Conservation (phyloP, 1,140 invertebrate genomes). For the Asbolus verrucosus region DNA sequence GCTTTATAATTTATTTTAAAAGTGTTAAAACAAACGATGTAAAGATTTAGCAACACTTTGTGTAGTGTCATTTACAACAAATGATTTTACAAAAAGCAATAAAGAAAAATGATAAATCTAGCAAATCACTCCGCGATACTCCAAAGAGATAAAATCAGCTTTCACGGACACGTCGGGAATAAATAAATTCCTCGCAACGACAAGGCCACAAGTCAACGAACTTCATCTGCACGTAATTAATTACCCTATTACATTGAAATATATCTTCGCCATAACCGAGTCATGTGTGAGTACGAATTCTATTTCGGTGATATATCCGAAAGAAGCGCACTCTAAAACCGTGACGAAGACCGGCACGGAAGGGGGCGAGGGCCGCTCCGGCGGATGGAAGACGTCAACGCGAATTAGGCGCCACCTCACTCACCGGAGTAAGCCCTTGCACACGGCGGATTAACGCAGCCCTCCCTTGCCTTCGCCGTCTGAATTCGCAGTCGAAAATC, state of each 20-base stretch:
- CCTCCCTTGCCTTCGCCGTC: neutral
- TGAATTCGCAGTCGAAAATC: too few relatives aligned
- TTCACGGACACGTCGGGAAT: neutral
- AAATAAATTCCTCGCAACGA: conserved; percentile 5
- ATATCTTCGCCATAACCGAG: conserved; percentile 35
- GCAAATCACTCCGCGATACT: too few relatives aligned
- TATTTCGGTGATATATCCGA: conserved; percentile 29
- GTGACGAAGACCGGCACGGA: neutral
- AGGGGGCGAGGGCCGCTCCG: conserved; percentile 28
- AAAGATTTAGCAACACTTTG: too few relatives aligned
- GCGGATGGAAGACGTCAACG: conserved; percentile 60
- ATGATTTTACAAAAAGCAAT: too few relatives aligned
- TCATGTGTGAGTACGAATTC: conserved; percentile 28
- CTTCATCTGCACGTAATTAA: conserved; percentile 41
- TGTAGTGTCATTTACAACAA: too few relatives aligned
- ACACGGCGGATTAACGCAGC: conserved; percentile 41
- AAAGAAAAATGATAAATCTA: too few relatives aligned
- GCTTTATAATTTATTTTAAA: too few relatives aligned
- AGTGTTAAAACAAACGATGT: too few relatives aligned
- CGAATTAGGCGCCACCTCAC: conserved; percentile 61
- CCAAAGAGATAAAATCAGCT: too few relatives aligned
- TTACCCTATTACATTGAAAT: conserved; percentile 39
- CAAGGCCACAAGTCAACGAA: conserved; percentile 39
- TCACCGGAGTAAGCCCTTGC: conserved; percentile 52
- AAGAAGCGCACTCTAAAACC: too few relatives aligned